Evolutionary conservation across 2,797 vertebrate genomes (phyloP).

Genomic region (Esox lucius): DNA sequence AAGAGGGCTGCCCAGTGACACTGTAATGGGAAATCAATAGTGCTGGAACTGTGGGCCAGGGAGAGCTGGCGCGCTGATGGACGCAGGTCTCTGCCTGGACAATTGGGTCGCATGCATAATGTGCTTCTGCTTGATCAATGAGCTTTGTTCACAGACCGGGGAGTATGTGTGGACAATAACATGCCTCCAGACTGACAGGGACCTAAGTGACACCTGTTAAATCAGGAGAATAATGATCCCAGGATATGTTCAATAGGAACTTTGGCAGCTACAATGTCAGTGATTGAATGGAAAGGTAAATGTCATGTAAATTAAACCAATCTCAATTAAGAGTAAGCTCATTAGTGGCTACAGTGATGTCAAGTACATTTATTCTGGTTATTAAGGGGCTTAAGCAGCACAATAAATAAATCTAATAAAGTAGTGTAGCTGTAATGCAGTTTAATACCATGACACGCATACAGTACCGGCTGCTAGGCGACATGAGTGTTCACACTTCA

Average conservation of each 20-base stretch:
- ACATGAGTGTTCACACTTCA: conserved; percentile 7
- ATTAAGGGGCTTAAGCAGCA: conserved; percentile 59
- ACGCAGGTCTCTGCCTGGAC: conserved; percentile 59
- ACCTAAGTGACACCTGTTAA: conserved; percentile 54
- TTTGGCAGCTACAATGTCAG: conserved; percentile 30
- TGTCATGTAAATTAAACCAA: conserved; percentile 74
- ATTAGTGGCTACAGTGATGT: conserved; percentile 64
- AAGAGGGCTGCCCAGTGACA: conserved; percentile 68
- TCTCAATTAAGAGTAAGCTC: conserved; percentile 67
- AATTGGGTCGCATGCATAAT: conserved; percentile 67
- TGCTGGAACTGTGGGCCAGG: conserved; percentile 58
- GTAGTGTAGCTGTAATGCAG: conserved; percentile 31
- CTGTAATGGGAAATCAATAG: conserved; percentile 77
- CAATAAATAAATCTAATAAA: conserved; percentile 57
- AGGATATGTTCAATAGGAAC: conserved; percentile 49
- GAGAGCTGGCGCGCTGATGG: conserved; percentile 58
- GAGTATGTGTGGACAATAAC: conserved; percentile 38
- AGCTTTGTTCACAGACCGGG: conserved; percentile 54
- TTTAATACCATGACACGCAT: conserved; percentile 50
- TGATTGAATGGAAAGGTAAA: conserved; percentile 68
- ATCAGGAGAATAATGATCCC: conserved; percentile 61
- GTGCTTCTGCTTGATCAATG: conserved; percentile 61
- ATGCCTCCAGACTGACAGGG: conserved; percentile 31
- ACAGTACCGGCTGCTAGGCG: conserved; percentile 4
- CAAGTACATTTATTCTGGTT: conserved; percentile 64